phyloP scores from a whole-genome alignment of 2,113 vertebrate genomes.

The Pseudorasbora parva region DNA sequence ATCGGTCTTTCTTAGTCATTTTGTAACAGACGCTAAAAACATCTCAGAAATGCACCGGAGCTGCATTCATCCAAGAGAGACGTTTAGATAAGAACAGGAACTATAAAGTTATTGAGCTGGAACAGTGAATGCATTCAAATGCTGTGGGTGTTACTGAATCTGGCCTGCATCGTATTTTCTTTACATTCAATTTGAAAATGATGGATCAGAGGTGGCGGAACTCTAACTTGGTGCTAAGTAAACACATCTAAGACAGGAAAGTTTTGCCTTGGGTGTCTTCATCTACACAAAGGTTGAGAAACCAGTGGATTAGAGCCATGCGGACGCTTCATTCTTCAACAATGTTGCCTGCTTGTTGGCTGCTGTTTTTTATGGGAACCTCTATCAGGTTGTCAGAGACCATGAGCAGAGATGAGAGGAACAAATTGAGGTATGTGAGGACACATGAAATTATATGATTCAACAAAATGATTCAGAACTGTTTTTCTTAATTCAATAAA shows the following conservation, averaged over 20 bases:
- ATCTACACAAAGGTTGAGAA: not conserved
- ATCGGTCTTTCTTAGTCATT: not conserved
- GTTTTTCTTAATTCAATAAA: not conserved
- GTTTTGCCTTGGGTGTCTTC: not conserved
- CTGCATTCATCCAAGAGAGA: conserved; percentile 17
- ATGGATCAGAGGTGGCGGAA: conserved; percentile 12
- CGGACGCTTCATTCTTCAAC: conserved; percentile 43
- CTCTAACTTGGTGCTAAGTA: not conserved
- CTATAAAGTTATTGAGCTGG: not conserved
- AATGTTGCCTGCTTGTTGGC: conserved; percentile 61
- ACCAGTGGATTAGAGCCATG: conserved; percentile 51
- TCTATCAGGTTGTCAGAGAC: conserved; percentile 60
- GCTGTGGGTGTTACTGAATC: not conserved
- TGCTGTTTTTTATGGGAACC: conserved; percentile 66
- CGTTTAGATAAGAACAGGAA: conserved; percentile 19
- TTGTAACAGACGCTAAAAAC: not conserved
- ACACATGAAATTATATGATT: not conserved
- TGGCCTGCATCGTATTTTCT: not conserved
- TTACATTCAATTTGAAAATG: not conserved
- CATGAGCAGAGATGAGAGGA: conserved; percentile 77
- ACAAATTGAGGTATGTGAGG: conserved; percentile 68
- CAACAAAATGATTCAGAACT: no score
- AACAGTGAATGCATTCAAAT: conserved; percentile 9
- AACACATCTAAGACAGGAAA: not conserved
- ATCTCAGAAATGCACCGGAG: conserved; percentile 37